Evolutionary conservation across 2,113 vertebrate genomes (phyloP).

Genomic region (Megaceryle torquata): DNA sequence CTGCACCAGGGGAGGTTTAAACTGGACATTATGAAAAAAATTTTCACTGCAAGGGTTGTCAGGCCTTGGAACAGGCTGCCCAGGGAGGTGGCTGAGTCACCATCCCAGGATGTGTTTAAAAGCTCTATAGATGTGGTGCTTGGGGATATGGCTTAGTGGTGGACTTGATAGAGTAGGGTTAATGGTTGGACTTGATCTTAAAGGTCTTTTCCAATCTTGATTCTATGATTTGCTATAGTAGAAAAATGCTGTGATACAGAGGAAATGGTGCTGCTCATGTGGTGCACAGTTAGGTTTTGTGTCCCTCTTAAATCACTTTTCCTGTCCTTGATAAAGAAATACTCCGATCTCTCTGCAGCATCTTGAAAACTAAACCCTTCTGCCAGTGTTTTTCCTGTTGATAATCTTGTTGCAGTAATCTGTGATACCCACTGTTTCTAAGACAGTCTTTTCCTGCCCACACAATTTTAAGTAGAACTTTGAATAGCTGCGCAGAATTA

Average conservation of each 20-base stretch:
- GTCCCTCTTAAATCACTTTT: background rate
- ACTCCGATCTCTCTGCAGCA: background rate
- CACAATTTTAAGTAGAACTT: background rate
- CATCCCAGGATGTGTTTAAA: no score
- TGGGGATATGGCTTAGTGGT: no score
- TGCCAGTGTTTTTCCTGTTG: background rate
- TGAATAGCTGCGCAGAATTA: background rate
- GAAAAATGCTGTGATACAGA: background rate
- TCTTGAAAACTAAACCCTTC: background rate
- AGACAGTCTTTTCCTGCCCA: background rate
- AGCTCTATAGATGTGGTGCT: no score
- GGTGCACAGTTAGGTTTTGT: background rate
- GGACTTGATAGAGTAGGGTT: no score
- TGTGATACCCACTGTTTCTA: background rate
- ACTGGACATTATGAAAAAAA: no score
- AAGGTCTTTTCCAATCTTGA: no score
- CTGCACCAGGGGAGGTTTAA: no score
- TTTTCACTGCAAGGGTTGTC: no score
- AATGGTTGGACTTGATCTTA: no score
- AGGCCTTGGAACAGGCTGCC: no score
- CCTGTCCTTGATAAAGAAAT: background rate
- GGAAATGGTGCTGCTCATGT: background rate
- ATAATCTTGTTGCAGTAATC: background rate
- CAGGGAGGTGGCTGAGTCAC: no score
- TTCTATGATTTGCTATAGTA: background rate